These are phyloP conservation scores for Schizopygopsis pylzovi DNA, from an alignment of 2,797 vertebrate species.

Conservation along the genomic window DNA sequence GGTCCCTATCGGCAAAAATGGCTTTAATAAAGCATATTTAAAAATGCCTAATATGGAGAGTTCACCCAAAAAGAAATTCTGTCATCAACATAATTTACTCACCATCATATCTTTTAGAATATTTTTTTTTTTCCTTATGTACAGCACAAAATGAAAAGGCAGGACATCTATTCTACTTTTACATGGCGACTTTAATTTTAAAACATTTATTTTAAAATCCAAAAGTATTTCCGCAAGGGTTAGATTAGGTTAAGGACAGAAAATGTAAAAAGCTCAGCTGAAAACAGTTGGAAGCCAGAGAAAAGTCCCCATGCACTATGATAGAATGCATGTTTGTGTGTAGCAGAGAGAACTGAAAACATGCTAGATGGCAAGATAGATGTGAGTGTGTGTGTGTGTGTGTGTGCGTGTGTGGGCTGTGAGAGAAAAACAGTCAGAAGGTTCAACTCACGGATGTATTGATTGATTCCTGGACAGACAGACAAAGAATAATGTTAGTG, in stretches of 20 bases:
- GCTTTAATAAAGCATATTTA: neutral
- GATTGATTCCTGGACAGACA: slow-evolving; percentile 24
- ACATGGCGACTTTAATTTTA: neutral
- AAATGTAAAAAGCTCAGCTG: neutral
- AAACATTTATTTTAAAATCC: neutral
- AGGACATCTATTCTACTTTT: neutral
- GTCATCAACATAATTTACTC: no score
- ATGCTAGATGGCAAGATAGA: slow-evolving; percentile 17
- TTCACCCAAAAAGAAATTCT: no score
- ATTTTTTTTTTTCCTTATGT: no score
- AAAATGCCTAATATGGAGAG: neutral
- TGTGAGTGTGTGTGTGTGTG: slow-evolving; percentile 27
- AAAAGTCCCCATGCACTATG: neutral
- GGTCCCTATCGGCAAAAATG: neutral
- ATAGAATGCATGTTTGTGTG: slow-evolving; percentile 2
- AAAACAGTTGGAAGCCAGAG: neutral
- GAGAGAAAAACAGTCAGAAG: slow-evolving; percentile 35
- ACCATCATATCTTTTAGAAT: no score
- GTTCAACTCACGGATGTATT: slow-evolving; percentile 33
- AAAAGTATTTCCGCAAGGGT: neutral
- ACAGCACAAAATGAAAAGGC: no score
- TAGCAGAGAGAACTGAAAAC: slow-evolving; percentile 9
- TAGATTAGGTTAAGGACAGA: neutral
- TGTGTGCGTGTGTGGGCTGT: slow-evolving; percentile 35
- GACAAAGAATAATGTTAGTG: slow-evolving; percentile 23